phyloP scores from a whole-genome alignment of 2,113 vertebrate genomes.

The Saccopteryx leptura region DNA sequence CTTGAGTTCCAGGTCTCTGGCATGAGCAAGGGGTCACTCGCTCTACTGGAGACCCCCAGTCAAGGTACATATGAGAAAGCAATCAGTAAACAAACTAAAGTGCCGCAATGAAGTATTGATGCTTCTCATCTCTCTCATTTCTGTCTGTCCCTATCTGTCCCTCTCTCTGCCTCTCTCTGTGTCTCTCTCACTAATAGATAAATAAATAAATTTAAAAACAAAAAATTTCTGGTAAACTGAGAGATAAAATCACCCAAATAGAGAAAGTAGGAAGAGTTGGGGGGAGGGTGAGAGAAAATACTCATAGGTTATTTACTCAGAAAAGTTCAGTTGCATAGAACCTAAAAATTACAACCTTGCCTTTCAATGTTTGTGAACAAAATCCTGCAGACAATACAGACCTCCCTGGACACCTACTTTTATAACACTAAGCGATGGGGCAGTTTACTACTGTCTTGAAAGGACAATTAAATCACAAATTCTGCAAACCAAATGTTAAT shows the following conservation, averaged over 20 bases:
- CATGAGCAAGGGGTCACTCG: too few relatives aligned
- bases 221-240: not conserved
- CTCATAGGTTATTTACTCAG: not conserved
- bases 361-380: slow-evolving; percentile 10
- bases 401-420: not conserved
- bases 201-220: not conserved
- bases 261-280: not conserved
- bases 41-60: not conserved
- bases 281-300: not conserved
- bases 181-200: not conserved
- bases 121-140: too few relatives aligned
- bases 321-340: not conserved
- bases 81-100: not conserved
- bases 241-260: not conserved
- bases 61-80: not conserved
- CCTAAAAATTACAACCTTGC: not conserved
- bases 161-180: not conserved
- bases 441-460: not conserved
- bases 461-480: not conserved
- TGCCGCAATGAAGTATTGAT: too few relatives aligned
- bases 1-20: not conserved
- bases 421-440: not conserved
- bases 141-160: not conserved
- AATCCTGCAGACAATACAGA: not conserved
- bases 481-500: slow-evolving; percentile 13